Conservation (phyloP, 2,888 invertebrate genomes). For the Galerucella nymphaeae region DNA sequence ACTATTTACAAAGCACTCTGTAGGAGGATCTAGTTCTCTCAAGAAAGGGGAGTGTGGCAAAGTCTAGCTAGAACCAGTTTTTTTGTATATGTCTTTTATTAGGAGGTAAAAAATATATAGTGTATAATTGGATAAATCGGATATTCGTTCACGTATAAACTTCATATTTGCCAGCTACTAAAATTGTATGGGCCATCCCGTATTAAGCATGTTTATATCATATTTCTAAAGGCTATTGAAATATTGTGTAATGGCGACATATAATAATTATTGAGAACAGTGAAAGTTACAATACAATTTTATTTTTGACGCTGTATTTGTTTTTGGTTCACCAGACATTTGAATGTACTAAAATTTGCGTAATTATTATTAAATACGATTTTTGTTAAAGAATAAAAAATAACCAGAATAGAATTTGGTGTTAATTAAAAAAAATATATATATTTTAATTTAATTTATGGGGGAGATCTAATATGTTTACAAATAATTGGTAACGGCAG, state of each 20-base stretch:
- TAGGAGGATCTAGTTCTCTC: too few species aligned
- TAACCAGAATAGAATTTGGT: too few species aligned
- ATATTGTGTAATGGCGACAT: constrained; percentile 39
- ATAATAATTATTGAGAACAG: constrained; percentile 42
- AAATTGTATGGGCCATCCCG: not conserved
- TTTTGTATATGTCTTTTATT: too few species aligned
- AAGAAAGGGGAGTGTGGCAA: too few species aligned
- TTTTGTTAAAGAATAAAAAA: not conserved
- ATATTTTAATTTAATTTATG: too few species aligned
- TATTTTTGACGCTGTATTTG: constrained; percentile 31
- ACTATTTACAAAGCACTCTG: too few species aligned
- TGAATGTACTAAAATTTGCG: constrained; percentile 26
- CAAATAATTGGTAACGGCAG: not conserved
- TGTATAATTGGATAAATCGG: too few species aligned
- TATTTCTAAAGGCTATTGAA: constrained; percentile 5
- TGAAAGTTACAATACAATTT: constrained; percentile 43
- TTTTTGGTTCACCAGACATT: constrained; percentile 27
- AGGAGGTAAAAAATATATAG: too few species aligned
- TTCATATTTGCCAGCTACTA: too few species aligned
- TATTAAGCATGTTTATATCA: constrained; percentile 10
- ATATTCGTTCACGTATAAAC: too few species aligned
- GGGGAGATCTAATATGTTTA: not conserved
- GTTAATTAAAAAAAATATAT: too few species aligned
- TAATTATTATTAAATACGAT: constrained; percentile 17
- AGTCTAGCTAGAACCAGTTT: too few species aligned